Base-by-base conservation (phyloP, 1,140 invertebrate genomes). In the Drosophila aff. region DNA sequence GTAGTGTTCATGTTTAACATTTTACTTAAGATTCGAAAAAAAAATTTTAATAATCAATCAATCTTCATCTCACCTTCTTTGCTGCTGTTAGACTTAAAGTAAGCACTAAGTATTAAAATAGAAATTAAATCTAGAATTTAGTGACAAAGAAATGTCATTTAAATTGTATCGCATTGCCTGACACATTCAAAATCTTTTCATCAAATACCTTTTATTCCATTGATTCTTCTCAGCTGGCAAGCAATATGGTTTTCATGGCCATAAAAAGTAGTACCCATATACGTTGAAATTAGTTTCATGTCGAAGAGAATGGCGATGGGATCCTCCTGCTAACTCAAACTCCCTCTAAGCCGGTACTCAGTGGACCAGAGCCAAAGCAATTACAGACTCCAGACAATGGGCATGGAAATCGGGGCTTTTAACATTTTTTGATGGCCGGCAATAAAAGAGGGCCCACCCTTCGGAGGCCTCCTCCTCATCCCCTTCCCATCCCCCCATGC, bases 391-490 rank as follows among this genome's bases (percentile, higher is more conserved):
- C 77, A 84, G 77, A 84, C 84, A 84, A 89, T 81, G 77, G 73
- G 58, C 58, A 87, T 84, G 81, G 68, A 83, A 87, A 67, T 87
- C 77, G 61, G 67, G 79, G 68, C 77, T 81, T 74, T 89, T 74
- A 76, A 81, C 81, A 84, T 79, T 79, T 68, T 79, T 89, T 83
- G 84, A 85, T 90, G 85, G 85, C 78, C 60, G 47, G 85, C 84
- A 81, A 90, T 89, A 89, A 89, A 89, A 90, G 55, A 61, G 60
- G 60, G 43, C 66, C 76, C 16, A 26, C 46, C 26, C 28, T 46
- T 52, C 23, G 21, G 38, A 26, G 16, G 13, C 52, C 52, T 40
- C 62, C n/a, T 47, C 18, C 38, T 3, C 21, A 11, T 1, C 11
- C 16, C 4, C 3, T 31, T 11, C 36, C 18, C n/a, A 21, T 33